Evolutionary conservation across 2,113 vertebrate genomes (phyloP).

Genomic region (Trematomus loennbergii): DNA sequence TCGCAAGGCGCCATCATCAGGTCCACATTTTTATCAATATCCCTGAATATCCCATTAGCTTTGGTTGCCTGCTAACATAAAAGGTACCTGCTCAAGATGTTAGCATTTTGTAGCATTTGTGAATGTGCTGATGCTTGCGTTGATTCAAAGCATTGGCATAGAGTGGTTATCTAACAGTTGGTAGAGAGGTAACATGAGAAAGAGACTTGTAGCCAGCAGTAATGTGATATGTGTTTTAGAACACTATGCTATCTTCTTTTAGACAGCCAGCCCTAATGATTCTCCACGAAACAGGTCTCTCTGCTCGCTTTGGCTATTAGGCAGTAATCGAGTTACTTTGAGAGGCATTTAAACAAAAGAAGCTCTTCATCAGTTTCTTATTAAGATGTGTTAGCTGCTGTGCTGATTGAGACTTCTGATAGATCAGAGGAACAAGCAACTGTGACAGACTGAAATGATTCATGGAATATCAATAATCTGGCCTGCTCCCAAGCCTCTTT

Average conservation of each 20-base stretch:
- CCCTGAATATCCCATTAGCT: not conserved
- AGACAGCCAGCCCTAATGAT: not conserved
- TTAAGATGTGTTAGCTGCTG: slow-evolving; percentile 47
- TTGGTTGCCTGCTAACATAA: not conserved
- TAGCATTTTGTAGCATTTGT: not conserved
- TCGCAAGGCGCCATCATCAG: not conserved
- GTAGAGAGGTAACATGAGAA: not conserved
- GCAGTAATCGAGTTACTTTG: slow-evolving; percentile 56
- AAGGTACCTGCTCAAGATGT: not conserved
- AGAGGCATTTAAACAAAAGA: slow-evolving; percentile 42
- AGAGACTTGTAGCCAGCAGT: no score
- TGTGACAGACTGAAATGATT: slow-evolving; percentile 52
- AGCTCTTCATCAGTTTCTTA: slow-evolving; percentile 65
- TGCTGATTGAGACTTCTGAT: slow-evolving; percentile 45
- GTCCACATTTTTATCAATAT: not conserved
- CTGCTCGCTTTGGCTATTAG: slow-evolving; percentile 36
- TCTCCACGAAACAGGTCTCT: slow-evolving; percentile 19
- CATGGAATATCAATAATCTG: slow-evolving; percentile 48
- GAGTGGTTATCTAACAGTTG: not conserved
- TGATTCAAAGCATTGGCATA: not conserved
- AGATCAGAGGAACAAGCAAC: slow-evolving; percentile 39
- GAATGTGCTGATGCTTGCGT: not conserved
- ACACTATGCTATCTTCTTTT: not conserved
- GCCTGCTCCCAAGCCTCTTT: not conserved
- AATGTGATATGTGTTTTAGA: not conserved